Percentiles rank a stretch among this genome's conserved stretches.
Evolutionary conservation across 2,797 vertebrate species (phyloP).

Genomic region (Coranthus polyacanthus): DNA sequence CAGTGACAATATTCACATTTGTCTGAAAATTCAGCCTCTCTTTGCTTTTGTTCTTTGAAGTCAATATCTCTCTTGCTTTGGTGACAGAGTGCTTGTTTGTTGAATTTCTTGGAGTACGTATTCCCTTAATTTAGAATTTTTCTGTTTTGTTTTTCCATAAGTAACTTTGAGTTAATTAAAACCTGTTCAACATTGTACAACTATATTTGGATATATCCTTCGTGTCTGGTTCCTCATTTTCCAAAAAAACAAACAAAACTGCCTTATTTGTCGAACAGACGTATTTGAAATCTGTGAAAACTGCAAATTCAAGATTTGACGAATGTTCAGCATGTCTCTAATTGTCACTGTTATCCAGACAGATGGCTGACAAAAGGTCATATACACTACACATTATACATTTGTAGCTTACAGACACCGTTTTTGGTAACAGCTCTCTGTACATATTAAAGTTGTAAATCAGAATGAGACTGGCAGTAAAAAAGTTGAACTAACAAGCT

Average conservation of each 20-base stretch:
- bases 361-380: too few relatives aligned
- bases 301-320: too few relatives aligned
- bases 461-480: background rate
- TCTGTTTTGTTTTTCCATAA: background rate
- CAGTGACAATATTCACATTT: constrained; percentile 55
- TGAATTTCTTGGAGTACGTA: constrained; percentile 8
- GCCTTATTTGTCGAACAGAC: too few relatives aligned
- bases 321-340: too few relatives aligned
- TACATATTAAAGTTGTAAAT: background rate
- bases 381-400: too few relatives aligned
- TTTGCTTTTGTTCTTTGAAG: constrained; percentile 52
- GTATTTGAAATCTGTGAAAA: too few relatives aligned
- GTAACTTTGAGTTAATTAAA: background rate
- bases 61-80: constrained; percentile 37
- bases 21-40: constrained; percentile 13
- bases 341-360: too few relatives aligned
- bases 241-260: background rate
- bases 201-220: background rate
- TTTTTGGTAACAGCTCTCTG: too few relatives aligned
- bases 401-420: too few relatives aligned
- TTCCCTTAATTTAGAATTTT: background rate
- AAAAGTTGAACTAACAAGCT: background rate
- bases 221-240: background rate
- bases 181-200: too few relatives aligned
- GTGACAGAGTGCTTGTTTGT: constrained; percentile 13